Evolutionary conservation across 2,797 vertebrate species (phyloP), one percentile per base, ranked within the genome.

Genomic region (Myotis findleyi): DNA sequence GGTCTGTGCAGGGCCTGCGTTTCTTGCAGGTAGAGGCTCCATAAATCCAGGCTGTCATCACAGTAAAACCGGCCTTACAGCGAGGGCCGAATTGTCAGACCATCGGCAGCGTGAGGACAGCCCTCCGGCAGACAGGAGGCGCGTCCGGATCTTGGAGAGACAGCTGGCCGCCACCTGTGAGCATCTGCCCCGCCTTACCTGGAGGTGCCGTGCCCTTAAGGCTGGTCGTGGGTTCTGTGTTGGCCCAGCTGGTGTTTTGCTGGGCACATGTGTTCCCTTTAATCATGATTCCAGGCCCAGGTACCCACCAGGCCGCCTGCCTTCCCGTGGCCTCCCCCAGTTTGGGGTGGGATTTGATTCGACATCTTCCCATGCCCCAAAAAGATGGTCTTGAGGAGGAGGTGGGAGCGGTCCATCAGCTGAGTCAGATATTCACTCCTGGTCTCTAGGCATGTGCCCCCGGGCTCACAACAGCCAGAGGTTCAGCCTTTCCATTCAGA

Each of bases 21-120:
- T 30, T 80, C 49, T 2, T 5, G 12, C 81, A 47, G 87, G 21
- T 2, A 7, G 33, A 47, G 7, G 20, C 59, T n/a, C 49, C n/a
- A 8, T 93, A 91, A 91, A 94, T 10, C 30, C 55, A 80, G n/a
- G 69, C 55, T 79, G 59, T 96, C 93, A 84, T 93, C 88, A 87
- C 2, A 47, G 44, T 84, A 91, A 91, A 83, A n/a, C 20, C 0
- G 2, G 27, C 49, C 51, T 92, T n/a, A 0, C 16, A 10, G 73
- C 41, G 8, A 33, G 27, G 92, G 17, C 44, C 68, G 75, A 59
- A 86, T 87, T 79, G 92, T 1, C 38, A 72, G 36, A 27, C 57
- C 36, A 21, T 55, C 21, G 0, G 91, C 13, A 11, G 1, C 11
- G 53, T 1, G 5, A 36, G 64, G 49, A 18, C 3, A 13, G 30